Evolutionary conservation across 2,888 invertebrate species (phyloP).

Genomic region (Mythimna lalbum): DNA sequence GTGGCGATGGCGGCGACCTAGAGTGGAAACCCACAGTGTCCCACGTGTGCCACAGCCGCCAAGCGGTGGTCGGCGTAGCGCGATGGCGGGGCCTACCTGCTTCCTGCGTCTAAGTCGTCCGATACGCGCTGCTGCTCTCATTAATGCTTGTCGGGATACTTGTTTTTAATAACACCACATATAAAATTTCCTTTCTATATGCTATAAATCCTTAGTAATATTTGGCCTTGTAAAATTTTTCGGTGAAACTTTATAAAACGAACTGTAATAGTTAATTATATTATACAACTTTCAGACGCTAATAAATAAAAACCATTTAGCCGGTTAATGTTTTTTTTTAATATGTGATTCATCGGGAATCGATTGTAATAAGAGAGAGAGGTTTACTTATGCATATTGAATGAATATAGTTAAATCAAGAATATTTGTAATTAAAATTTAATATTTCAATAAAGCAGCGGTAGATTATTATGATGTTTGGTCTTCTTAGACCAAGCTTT

Average conservation of each 20-base stretch:
- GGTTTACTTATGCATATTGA: no score
- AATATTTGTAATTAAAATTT: no score
- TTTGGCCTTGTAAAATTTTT: not conserved
- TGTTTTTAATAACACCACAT: conserved; percentile 5
- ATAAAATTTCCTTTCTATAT: not conserved
- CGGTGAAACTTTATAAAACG: not conserved
- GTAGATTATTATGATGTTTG: no score
- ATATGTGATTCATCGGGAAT: not conserved
- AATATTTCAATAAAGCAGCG: no score
- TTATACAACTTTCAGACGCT: not conserved
- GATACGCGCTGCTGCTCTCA: conserved; percentile 36
- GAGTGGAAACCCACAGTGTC: conserved; percentile 31
- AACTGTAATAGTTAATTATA: not conserved
- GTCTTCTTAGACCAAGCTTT: no score
- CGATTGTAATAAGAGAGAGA: not conserved
- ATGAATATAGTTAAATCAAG: no score
- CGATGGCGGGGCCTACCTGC: not conserved
- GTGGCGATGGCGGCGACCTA: conserved; percentile 49
- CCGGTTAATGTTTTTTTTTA: not conserved
- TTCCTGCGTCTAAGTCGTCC: not conserved
- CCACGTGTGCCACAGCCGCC: conserved; percentile 8
- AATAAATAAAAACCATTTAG: not conserved
- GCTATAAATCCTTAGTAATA: not conserved
- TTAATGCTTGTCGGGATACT: conserved; percentile 14
- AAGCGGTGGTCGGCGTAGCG: conserved; percentile 7